These are phyloP conservation scores for Xenops minutus DNA, from an alignment of 2,797 vertebrate genomes.

Conservation along the genomic window DNA sequence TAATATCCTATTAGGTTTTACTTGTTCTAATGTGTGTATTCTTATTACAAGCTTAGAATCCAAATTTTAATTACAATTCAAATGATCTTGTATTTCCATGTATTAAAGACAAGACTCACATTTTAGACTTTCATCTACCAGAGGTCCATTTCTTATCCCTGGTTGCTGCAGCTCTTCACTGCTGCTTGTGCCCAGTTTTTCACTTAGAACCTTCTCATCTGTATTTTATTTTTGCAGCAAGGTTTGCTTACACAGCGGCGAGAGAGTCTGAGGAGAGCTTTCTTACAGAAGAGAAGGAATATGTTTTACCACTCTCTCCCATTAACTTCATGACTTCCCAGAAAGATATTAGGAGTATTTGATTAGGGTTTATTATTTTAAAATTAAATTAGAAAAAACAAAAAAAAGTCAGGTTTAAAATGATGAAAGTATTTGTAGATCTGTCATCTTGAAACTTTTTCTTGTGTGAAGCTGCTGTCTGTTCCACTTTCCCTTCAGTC, in stretches of 20 bases:
- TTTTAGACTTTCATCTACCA: not conserved
- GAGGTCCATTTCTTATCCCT: not conserved
- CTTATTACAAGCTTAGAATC: not conserved
- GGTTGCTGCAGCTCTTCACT: not conserved
- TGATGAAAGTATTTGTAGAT: not conserved
- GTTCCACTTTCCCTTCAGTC: not conserved
- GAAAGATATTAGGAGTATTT: not conserved
- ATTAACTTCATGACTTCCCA: not conserved
- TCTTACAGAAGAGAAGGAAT: not conserved
- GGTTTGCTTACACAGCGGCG: accelerated
- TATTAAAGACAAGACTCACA: not conserved
- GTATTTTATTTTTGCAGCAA: not conserved
- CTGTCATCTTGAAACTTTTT: not conserved
- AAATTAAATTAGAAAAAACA: not conserved
- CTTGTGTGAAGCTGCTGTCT: not conserved
- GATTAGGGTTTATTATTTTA: not conserved
- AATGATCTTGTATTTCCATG: not conserved
- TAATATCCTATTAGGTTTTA: not conserved
- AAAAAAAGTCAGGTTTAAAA: accelerated
- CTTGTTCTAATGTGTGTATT: not conserved
- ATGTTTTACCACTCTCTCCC: not conserved
- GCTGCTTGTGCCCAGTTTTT: not conserved
- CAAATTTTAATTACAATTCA: not conserved
- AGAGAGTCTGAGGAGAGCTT: not conserved
- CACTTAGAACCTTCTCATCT: not conserved